Evolutionary conservation across 2,888 invertebrate species (phyloP).

Genomic region (Prosopocoilus inquinatus): DNA sequence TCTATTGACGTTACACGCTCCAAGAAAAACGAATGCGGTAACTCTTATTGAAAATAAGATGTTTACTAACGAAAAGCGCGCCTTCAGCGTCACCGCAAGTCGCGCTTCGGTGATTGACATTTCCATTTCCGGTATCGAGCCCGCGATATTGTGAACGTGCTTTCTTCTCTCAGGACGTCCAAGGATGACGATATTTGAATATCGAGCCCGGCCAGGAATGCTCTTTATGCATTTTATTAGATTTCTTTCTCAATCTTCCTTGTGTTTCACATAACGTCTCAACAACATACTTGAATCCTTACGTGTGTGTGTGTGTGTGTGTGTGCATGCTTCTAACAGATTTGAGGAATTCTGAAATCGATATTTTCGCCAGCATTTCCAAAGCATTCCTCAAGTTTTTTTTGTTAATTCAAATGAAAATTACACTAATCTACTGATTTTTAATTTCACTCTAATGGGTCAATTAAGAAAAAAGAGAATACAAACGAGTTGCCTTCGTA

Average conservation of each 20-base stretch:
- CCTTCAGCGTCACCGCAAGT: not conserved
- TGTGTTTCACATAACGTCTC: not conserved
- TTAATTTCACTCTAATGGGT: not conserved
- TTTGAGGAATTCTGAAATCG: too few relatives aligned
- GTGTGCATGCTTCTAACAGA: too few relatives aligned
- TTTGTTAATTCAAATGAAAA: too few relatives aligned
- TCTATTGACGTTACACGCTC: too few relatives aligned
- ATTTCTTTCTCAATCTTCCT: not conserved
- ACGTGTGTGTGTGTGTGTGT: too few relatives aligned
- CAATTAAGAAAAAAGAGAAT: too few relatives aligned
- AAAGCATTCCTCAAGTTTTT: too few relatives aligned
- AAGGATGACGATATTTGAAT: not conserved
- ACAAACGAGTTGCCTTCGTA: not conserved
- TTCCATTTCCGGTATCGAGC: not conserved
- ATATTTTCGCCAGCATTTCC: too few relatives aligned
- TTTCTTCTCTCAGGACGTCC: not conserved
- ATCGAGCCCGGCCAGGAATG: not conserved
- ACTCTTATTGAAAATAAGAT: not conserved
- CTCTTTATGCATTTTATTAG: not conserved
- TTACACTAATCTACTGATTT: too few relatives aligned
- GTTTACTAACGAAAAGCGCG: not conserved
- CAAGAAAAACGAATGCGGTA: not conserved
- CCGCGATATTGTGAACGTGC: constrained; percentile 1
- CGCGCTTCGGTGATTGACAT: not conserved
- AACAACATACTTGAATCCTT: not conserved